Conservation (phyloP, 2,797 vertebrate genomes). For the Premnoplex brunnescens region DNA sequence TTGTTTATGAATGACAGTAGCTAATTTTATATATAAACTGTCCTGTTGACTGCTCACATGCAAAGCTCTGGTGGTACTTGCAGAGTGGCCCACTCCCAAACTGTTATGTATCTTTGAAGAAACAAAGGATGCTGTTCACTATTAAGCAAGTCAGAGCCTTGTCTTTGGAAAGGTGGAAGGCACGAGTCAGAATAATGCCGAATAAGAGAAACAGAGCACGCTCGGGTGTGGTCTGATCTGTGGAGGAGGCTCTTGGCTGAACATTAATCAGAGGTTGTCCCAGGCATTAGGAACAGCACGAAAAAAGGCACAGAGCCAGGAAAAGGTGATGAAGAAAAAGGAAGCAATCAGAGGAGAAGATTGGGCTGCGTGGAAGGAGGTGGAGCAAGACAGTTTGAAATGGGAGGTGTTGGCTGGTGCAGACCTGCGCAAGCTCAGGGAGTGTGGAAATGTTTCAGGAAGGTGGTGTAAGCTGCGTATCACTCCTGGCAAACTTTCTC, state of each 20-base stretch:
- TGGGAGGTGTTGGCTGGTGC: neutral
- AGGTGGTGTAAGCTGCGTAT: conserved; percentile 55
- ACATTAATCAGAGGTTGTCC: conserved; percentile 53
- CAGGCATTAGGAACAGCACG: neutral
- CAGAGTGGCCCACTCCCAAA: neutral
- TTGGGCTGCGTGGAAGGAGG: neutral
- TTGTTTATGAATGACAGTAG: neutral
- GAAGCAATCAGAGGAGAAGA: neutral
- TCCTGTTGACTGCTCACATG: fast-evolving
- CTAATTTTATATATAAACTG: neutral
- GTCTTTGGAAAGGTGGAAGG: neutral
- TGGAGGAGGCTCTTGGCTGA: conserved; percentile 35
- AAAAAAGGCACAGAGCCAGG: neutral
- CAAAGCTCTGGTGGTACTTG: neutral
- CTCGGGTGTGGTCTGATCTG: neutral
- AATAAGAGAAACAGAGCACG: neutral
- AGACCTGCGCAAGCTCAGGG: neutral
- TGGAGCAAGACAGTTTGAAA: neutral
- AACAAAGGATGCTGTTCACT: neutral
- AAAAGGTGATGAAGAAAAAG: conserved; percentile 15
- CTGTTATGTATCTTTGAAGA: neutral
- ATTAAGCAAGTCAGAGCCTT: neutral
- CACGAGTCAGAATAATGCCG: neutral
- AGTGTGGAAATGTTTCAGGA: conserved; percentile 41
- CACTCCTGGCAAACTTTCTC: conserved; percentile 55